Evolutionary conservation across 2,113 vertebrate species (phyloP).

Genomic region (Gasterosteus aculeatus): DNA sequence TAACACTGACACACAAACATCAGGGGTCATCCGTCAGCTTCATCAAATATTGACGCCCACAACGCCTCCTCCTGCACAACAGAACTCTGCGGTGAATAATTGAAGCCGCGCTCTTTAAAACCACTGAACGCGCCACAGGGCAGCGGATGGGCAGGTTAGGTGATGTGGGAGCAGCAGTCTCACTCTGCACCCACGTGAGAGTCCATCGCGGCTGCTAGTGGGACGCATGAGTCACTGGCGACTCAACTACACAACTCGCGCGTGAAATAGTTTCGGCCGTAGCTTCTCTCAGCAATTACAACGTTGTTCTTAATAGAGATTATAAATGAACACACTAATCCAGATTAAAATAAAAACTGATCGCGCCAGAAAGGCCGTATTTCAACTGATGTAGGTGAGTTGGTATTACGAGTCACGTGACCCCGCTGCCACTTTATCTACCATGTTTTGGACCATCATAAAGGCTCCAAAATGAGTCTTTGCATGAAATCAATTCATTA

Average conservation of each 20-base stretch:
- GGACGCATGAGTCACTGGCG: background rate
- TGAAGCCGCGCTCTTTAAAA: conserved; percentile 55
- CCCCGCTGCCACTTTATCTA: no score
- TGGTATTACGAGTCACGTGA: background rate
- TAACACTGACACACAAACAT: conserved; percentile 52
- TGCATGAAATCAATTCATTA: background rate
- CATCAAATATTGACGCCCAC: conserved; percentile 68
- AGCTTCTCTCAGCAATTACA: background rate
- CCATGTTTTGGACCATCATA: background rate
- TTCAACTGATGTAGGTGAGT: background rate
- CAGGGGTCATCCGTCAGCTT: conserved; percentile 59
- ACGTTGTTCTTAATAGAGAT: background rate
- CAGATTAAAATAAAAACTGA: background rate
- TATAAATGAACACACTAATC: no score
- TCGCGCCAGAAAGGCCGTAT: background rate
- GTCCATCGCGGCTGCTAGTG: background rate
- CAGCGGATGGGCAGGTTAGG: conserved; percentile 6
- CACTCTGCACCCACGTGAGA: background rate
- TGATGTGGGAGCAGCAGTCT: conserved; percentile 12
- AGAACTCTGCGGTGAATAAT: conserved; percentile 65
- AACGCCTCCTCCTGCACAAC: conserved; percentile 30
- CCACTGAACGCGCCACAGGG: conserved; percentile 24
- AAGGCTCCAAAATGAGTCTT: background rate
- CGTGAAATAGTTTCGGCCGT: background rate
- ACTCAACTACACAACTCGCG: background rate